Evolutionary conservation across 2,797 vertebrate genomes (phyloP), one percentile per base, ranked within the genome.

Genomic region (Mormyrus hasselquistii): DNA sequence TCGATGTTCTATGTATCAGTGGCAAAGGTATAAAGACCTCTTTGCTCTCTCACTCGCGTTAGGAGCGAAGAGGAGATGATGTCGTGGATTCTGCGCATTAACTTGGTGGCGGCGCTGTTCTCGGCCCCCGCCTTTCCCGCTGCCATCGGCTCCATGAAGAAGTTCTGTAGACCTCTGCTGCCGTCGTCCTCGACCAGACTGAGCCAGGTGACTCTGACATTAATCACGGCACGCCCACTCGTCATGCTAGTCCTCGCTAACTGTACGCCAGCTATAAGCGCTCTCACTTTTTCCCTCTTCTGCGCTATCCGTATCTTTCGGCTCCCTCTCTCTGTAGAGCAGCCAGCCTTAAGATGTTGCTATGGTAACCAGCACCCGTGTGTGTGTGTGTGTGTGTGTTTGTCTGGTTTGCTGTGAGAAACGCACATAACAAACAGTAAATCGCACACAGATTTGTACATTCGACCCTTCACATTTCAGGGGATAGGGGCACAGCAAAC

Each of bases 21-120:
- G 85, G 50, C 12, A 10, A 41, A 57, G 4, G 50, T 19, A 34
- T 53, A 49, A 52, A 2, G 22, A 50, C 79, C 44, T 90, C 9
- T 87, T 5, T 87, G 52, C 38, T 79, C 79, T 52, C 88, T 22
- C 57, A 88, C 53, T 3, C 25, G 2, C 83, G 2, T 88, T n/a
- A 99, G 98, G 94, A 98, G 97, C 88, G 98, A 98, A 91, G 98
- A 98, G 91, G 98, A 99, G 93, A 99, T 99, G 98, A 95, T 98
- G 90, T 99, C 98, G 34, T 99, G 98, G 98, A 98, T 99, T 91
- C 96, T 98, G 91, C 93, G 98, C 90, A 98, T 99, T 94, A 99
- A 99, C 94, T 94, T 99, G 3, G 98, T 99, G 88, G 97, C 97
- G 0, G 97, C 98, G 59, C 96, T 99, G 90, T 99, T 99, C 93